Conservation (phyloP, 2,888 invertebrate genomes). For the Epinotia nisella region DNA sequence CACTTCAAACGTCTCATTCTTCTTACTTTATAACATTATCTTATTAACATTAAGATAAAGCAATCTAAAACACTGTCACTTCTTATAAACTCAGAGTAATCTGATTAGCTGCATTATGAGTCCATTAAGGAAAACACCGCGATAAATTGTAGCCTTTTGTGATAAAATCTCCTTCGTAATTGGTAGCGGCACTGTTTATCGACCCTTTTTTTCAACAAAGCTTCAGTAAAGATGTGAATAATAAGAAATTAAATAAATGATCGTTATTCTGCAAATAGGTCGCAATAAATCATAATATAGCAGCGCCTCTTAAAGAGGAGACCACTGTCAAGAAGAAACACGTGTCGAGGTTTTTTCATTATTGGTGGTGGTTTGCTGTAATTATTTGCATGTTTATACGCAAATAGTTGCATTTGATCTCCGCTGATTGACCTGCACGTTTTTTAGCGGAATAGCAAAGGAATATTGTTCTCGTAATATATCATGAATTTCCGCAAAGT, state of each 20-base stretch:
- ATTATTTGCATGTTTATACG: too few relatives aligned
- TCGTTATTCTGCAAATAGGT: neutral
- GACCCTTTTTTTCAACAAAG: constrained; percentile 16
- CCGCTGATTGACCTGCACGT: too few relatives aligned
- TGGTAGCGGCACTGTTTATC: constrained; percentile 44
- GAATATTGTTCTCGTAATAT: too few relatives aligned
- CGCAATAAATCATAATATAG: too few relatives aligned
- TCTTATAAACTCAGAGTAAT: constrained; percentile 48
- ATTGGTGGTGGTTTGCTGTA: too few relatives aligned
- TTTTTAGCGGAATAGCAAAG: too few relatives aligned
- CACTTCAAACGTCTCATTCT: constrained; percentile 6
- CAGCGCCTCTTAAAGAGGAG: too few relatives aligned
- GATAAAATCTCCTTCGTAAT: constrained; percentile 51
- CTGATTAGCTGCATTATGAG: constrained; percentile 55
- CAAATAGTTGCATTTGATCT: too few relatives aligned
- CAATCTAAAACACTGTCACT: constrained; percentile 42
- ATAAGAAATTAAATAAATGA: neutral
- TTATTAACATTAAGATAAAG: constrained; percentile 39
- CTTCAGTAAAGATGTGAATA: neutral
- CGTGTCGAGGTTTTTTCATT: too few relatives aligned
- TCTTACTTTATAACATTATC: constrained; percentile 26
- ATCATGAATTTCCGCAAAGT: too few relatives aligned
- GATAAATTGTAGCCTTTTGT: constrained; percentile 52
- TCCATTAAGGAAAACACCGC: constrained; percentile 55
- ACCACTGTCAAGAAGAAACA: too few relatives aligned